Base-by-base conservation (phyloP, 2,113 vertebrate genomes). In the Rhinopomastus cyanomelas region DNA sequence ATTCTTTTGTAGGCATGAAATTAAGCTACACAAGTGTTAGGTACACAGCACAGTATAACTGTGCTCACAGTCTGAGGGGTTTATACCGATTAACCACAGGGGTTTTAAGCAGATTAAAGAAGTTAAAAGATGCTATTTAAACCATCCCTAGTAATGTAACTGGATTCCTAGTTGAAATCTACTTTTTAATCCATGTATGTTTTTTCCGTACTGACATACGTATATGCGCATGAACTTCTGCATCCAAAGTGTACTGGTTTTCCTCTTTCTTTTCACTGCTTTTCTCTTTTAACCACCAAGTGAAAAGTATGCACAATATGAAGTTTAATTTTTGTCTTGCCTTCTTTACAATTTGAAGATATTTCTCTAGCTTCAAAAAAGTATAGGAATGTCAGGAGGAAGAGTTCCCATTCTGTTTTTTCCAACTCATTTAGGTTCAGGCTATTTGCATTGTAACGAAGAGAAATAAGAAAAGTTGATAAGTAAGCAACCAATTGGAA, bases 1-100 rank as follows among this genome's bases (percentile, higher is more conserved):
- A 56, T 87, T 94, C 72, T 89, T 79, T 92, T 62, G 44, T 80
- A 94, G 91, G 81, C 94, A 95, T 93, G 95, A 90, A 96, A 94
- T 94, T 87, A 93, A 92, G 85, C 89, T 89, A 66, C 79, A 77
- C 91, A 87, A 67, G 95, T 95, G 92, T 93, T 92, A 91, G 82
- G 73, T 92, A 69, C 59, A 92, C 34, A 89, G 44, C 57, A 42
- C 39, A 61, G 75, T 81, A 44, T 71, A 91, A 67, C 79, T 89
- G 88, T 91, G 84, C 68, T 94, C 65, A 82, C 87, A 89, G 78
- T 81, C 81, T 82, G 79, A 92, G 84, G 67, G 67, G 60, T 74
- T 94, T 95, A 82, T 87, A 89, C 82, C 78, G 89, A 94, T 91
- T 89, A 92, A 72, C 91, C 79, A 68, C 85, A 89, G 89, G 79